Evolutionary conservation across 2,113 vertebrate species (phyloP).

Genomic region (Ictalurus punctatus): DNA sequence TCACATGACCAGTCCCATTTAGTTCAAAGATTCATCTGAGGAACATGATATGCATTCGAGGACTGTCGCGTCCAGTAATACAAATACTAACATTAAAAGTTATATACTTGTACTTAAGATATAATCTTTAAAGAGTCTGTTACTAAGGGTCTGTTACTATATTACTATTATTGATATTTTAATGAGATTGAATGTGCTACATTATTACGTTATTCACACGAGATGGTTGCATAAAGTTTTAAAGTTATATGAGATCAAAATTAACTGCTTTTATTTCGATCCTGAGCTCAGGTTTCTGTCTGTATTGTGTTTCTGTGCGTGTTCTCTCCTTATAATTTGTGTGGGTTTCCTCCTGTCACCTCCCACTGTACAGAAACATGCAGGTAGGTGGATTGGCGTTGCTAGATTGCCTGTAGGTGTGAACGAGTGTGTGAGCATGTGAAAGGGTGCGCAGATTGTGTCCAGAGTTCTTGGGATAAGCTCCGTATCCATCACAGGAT

Average conservation of each 20-base stretch:
- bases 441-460: neutral
- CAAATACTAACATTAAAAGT: neutral
- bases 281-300: neutral
- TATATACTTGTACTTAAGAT: neutral
- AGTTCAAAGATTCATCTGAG: neutral
- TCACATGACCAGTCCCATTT: neutral
- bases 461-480: neutral
- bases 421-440: neutral
- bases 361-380: neutral
- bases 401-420: neutral
- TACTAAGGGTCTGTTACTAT: too few species aligned
- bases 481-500: neutral
- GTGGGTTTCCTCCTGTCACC: neutral
- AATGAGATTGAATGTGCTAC: neutral
- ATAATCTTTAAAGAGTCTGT: neutral
- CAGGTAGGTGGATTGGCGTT: neutral
- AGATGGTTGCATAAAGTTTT: neutral
- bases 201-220: neutral
- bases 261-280: neutral
- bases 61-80: neutral
- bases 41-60: neutral
- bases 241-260: neutral
- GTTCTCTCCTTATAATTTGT: neutral
- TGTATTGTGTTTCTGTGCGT: neutral
- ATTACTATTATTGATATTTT: neutral